These are phyloP conservation scores for Schlechtendalia chinensis DNA, from an alignment of 1,140 invertebrate species.

Conservation along the genomic window DNA sequence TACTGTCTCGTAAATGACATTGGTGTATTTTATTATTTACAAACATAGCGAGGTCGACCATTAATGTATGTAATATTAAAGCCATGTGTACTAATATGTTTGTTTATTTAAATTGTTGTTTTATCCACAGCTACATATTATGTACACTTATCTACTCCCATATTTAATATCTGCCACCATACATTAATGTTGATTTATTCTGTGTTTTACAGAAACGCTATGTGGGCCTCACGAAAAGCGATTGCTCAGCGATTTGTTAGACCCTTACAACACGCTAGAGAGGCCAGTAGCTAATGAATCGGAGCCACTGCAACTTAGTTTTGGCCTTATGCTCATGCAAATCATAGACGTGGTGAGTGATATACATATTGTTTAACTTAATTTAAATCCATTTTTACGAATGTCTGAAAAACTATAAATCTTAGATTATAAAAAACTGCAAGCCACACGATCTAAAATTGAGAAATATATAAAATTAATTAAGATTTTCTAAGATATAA, in stretches of 20 bases:
- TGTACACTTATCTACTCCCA: too few relatives aligned
- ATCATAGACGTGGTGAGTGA: constrained; percentile 99
- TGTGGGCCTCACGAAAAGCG: constrained; percentile 90
- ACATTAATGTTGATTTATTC: neutral
- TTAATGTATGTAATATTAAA: neutral
- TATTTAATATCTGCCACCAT: neutral
- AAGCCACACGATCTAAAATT: too few relatives aligned
- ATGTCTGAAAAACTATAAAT: too few relatives aligned
- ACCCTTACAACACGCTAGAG: constrained; percentile 95
- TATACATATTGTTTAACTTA: neutral
- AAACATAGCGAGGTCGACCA: too few relatives aligned
- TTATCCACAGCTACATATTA: too few relatives aligned
- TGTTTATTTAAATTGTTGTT: too few relatives aligned
- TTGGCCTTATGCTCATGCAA: constrained; percentile 98
- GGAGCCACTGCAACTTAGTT: constrained; percentile 90
- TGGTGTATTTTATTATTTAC: neutral
- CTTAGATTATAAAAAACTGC: too few relatives aligned
- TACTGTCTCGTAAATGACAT: neutral
- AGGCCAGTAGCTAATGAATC: constrained; percentile 95
- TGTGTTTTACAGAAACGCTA: constrained; percentile 65
- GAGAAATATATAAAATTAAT: too few relatives aligned
- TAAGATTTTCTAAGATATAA: too few relatives aligned
- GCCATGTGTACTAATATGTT: too few relatives aligned
- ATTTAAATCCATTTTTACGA: neutral
- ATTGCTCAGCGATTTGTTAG: constrained; percentile 87